Evolutionary conservation across 30 jellyfish, hydroid and myxozoan genomes (phyloP).

Genomic region (Cassiopea xamachana): DNA sequence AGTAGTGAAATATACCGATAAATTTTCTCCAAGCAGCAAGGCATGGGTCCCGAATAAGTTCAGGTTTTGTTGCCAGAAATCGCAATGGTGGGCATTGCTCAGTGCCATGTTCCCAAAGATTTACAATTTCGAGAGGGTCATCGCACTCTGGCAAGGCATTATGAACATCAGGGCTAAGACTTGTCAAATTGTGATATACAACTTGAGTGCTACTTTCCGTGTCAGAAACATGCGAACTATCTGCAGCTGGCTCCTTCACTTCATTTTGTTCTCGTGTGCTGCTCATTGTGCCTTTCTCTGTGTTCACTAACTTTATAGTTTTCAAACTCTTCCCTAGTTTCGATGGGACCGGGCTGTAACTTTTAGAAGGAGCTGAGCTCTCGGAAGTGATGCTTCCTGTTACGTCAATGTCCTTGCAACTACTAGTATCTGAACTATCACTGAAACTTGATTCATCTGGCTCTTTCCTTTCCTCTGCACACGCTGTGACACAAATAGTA

Average conservation of each 20-base stretch:
- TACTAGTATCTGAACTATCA: conserved; percentile 39
- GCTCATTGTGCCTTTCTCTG: neutral
- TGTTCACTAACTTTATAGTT: neutral
- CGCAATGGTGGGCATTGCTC: conserved; percentile 75
- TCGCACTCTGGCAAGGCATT: conserved; percentile 35
- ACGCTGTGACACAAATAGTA: neutral
- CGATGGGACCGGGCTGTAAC: conserved; percentile 27
- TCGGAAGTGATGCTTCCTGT: conserved; percentile 40
- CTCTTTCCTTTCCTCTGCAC: conserved; percentile 11
- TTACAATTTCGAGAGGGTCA: conserved; percentile 37
- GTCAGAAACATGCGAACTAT: neutral
- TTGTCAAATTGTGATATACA: neutral
- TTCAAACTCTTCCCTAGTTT: neutral
- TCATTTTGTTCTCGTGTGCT: neutral
- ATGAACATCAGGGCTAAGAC: neutral
- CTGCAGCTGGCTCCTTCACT: neutral
- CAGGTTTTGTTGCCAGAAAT: conserved; percentile 50
- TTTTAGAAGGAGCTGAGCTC: conserved; percentile 35
- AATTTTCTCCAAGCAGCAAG: conserved; percentile 86
- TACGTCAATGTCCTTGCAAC: conserved; percentile 40
- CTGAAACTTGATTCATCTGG: conserved; percentile 10
- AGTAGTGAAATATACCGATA: conserved; percentile 73
- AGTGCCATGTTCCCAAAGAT: conserved; percentile 76
- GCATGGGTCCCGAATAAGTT: conserved; percentile 32
- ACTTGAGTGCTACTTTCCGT: neutral